Evolutionary conservation across 1,140 invertebrate genomes (phyloP), one percentile per base, ranked within the genome.

Genomic region (Dendroctonus ponderosae): DNA sequence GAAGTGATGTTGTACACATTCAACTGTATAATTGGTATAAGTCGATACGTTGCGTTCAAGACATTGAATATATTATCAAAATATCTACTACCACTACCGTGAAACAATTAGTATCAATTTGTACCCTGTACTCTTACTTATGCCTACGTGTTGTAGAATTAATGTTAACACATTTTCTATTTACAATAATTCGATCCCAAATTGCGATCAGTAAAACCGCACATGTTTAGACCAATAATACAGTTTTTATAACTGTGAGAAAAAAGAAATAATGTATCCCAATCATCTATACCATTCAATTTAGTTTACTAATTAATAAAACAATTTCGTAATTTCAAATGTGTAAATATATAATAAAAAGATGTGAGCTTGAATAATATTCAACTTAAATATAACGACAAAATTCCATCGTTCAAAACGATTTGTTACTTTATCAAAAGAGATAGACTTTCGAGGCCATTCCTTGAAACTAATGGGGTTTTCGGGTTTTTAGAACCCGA

Each of bases 21-120:
- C 44, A 63, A 63, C 62, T 63, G 62, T 63, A 63, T 63, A 40
- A 63, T 63, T 63, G 62, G 62, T 56, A 52, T 54, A 63, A 54
- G 53, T 62, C n/a, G 14, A 12, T 58, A 12, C 46, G 5, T 5
- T 40, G 12, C 7, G 15, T n/a, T 39, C 9, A 52, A 43, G 38
- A 43, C 26, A 50, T 11, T 4, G 15, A 26, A 9, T 43, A 44
- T 0, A 49, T 12, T 9, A 26, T 15, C 15, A 44, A 37, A 37
- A 6, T 38, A 5, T 60, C 14, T 15, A 11, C 8, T 46, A 43
- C 7, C 26, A 49, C 12, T 46, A 11, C n/a, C 9, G 14, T 49
- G 40, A 44, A 46, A 63, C 7, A 7, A 15, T 63, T 53, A 63
- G 62, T 63, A 48, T 54, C 38, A 41, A 49, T 65, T 65, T 65